Evolutionary conservation across 2,113 vertebrate species (phyloP), one percentile per base, ranked within the genome.

Genomic region (Micromys minutus): DNA sequence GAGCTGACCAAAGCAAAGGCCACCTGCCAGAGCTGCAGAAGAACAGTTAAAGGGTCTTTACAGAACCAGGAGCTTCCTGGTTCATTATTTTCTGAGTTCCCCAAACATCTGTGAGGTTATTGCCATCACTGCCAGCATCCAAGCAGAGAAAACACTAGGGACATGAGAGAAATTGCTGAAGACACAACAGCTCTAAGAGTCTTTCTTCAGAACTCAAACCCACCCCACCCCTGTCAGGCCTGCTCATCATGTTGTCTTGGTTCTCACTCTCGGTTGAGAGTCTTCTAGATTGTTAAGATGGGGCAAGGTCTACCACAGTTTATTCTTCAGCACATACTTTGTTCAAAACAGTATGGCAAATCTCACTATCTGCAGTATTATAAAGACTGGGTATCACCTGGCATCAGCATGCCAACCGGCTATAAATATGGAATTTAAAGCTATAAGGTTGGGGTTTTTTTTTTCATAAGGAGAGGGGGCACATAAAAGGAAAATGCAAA

Each of bases 171-270:
- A 52, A 57, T 47, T 21, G 15, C 12, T 1, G 2, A 77, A 80
- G 86, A 50, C 34, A 72, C 22, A 26, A 19, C 10, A 67, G 12
- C 31, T 80, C 10, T 52, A 34, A 88, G 50, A 50, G 36, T 26
- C 11, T 5, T 11, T 84, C 80, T 12, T 16, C 52, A 39, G 34
- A n/a, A 90, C 45, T 86, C 84, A 34, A 26, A 61, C 12, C 3
- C 1, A n/a, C 8, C 0, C n/a, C 7, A n/a, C 24, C 72, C 17
- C 17, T 22, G 9, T 10, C 42, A 3, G 21, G 42, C 17, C 34
- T 91, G 22, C 39, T n/a, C 4, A 11, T 21, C 3, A 52, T 12
- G 2, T 45, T 26, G 1, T 26, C 26, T 42, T 55, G 55, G n/a
- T 55, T 45, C 57, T 24, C 11, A 59, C 8, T 42, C 16, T 84